Evolutionary conservation across 2,888 invertebrate species (phyloP).

Genomic region (Drosophila acutilabella): DNA sequence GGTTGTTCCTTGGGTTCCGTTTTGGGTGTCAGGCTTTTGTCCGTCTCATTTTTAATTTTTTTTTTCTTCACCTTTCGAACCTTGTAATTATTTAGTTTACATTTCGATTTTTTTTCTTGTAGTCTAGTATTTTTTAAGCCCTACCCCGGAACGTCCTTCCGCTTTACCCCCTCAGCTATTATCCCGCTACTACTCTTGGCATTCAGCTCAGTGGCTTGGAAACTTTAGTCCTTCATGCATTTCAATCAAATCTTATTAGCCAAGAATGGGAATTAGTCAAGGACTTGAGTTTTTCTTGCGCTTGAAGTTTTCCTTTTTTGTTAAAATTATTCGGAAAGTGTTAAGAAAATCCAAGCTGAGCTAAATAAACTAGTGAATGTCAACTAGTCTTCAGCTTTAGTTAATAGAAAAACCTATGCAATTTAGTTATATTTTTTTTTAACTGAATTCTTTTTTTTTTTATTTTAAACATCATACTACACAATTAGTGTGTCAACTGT

Average conservation of each 20-base stretch:
- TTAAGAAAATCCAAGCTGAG: too few relatives aligned
- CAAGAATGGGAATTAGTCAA: conserved; percentile 5
- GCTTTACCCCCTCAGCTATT: background rate
- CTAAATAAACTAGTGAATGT: too few relatives aligned
- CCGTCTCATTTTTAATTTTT: conserved; percentile 32
- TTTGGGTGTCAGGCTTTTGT: conserved; percentile 69
- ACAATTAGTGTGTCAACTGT: too few relatives aligned
- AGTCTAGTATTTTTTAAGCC: background rate
- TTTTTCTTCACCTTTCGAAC: conserved; percentile 40
- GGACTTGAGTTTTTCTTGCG: background rate
- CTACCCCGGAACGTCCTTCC: conserved; percentile 1
- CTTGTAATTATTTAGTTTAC: conserved; percentile 76
- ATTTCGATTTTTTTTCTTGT: conserved; percentile 13
- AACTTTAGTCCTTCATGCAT: conserved; percentile 65
- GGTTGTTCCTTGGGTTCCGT: conserved; percentile 30
- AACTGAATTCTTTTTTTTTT: too few relatives aligned
- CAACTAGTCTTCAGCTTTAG: too few relatives aligned
- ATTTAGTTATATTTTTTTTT: too few relatives aligned
- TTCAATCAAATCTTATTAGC: conserved; percentile 11
- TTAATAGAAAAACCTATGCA: too few relatives aligned
- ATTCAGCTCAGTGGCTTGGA: conserved; percentile 59
- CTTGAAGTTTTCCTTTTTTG: background rate
- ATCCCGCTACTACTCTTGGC: background rate
- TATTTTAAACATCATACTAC: too few relatives aligned
- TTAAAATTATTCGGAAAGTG: background rate